Evolutionary conservation across 2,113 vertebrate species (phyloP), one percentile per base, ranked within the genome.

Genomic region (Hirundichthys speculiger): DNA sequence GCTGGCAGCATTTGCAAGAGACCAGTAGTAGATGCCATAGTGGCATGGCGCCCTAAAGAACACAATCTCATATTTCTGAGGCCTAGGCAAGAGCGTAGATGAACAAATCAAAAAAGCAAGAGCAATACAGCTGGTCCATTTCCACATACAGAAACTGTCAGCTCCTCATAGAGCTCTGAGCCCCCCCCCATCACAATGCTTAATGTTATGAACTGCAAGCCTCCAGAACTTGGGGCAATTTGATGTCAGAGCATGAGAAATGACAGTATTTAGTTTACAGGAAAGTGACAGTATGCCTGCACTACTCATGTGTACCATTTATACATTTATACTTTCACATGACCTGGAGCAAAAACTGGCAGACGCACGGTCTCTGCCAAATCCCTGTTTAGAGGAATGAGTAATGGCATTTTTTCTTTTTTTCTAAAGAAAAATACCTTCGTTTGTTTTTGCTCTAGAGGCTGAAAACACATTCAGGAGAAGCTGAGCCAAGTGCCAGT

Each of bases 371-470:
- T 75, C 60, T 70, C 51, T 21, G 40, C 55, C 41, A 84, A 85
- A 86, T 80, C 40, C 12, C 64, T 11, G 24, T 80, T 75, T 70
- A 77, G 75, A 57, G 34, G 62, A 73, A 80, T 81, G 74, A 89
- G 65, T 67, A 22, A 55, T 34, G 69, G 82, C 86, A 84, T 87
- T 82, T 82, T 80, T 86, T 85, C n/a, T n/a, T n/a, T n/a, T n/a
- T n/a, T n/a, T n/a, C n/a, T n/a, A n/a, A n/a, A n/a, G n/a, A 89
- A 76, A 89, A 90, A 91, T 86, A 89, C 58, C 60, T 58, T 15
- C 38, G 82, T 88, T 87, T 79, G 65, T 58, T 53, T 39, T 64
- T 63, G 60, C 79, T 43, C 80, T 76, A 80, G 61, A 70, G 77
- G 79, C 70, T 85, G 74, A 83, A 84, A 18, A 61, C 13, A 41